Conservation (phyloP, 2,797 vertebrate species). For the Calcarius lapponicus region DNA sequence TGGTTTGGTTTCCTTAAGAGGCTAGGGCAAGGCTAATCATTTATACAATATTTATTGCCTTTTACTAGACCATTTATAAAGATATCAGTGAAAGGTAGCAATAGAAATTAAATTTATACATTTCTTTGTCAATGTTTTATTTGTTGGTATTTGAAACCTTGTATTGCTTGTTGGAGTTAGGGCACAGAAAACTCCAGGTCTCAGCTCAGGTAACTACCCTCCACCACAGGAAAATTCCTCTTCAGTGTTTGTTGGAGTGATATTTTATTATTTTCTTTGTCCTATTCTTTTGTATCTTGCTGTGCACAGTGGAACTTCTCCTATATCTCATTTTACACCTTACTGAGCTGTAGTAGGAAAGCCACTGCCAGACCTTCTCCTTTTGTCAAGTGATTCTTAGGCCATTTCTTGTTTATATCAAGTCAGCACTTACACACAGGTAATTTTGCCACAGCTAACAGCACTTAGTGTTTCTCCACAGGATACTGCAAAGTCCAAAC, state of each 20-base stretch:
- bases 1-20: not conserved
- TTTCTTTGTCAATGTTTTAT: not conserved
- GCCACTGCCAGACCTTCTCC: not conserved
- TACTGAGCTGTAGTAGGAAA: constrained; percentile 12
- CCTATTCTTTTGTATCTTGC: not conserved
- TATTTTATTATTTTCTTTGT: not conserved
- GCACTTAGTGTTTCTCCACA: constrained; percentile 35
- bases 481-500: constrained; percentile 45
- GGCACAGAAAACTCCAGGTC: not conserved
- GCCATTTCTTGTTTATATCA: constrained; percentile 47
- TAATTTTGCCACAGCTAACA: constrained; percentile 41
- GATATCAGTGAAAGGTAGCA: not conserved
- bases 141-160: not conserved
- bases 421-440: constrained; percentile 54
- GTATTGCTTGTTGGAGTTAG: not conserved
- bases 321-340: constrained; percentile 23
- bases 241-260: not conserved
- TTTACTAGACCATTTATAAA: not conserved
- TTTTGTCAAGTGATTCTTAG: constrained; percentile 41
- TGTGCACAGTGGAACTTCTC: not conserved
- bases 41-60: not conserved
- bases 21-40: not conserved
- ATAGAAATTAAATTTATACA: not conserved
- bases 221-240: not conserved
- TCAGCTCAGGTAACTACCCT: not conserved